These are phyloP conservation scores for Hypotaenidia philippensis DNA, from an alignment of 2,797 vertebrate species.

Conservation along the genomic window DNA sequence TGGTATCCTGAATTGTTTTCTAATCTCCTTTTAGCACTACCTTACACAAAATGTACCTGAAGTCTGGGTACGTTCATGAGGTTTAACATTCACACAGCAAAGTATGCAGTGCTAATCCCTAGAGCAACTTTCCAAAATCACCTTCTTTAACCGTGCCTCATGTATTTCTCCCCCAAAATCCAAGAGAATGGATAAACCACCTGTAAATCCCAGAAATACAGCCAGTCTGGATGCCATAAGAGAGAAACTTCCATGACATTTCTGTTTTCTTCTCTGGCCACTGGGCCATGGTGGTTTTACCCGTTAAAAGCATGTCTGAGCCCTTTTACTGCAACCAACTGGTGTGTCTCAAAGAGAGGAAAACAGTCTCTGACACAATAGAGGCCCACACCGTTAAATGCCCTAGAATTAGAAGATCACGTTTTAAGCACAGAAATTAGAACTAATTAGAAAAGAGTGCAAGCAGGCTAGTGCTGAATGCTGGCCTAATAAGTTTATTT, in stretches of 20 bases:
- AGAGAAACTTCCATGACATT: neutral
- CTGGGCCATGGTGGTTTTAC: accelerated
- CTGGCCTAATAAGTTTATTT: neutral
- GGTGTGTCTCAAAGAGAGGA: neutral
- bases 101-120: neutral
- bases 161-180: neutral
- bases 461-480: neutral
- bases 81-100: neutral
- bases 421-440: neutral
- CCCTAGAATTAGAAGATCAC: neutral
- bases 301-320: neutral
- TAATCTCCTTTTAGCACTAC: neutral
- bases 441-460: neutral
- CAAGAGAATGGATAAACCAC: neutral
- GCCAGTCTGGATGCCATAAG: neutral
- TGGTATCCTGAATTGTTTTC: neutral
- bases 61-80: neutral
- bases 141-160: neutral
- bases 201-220: neutral
- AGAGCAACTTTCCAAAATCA: neutral
- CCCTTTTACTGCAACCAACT: neutral
- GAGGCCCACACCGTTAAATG: neutral
- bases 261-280: neutral
- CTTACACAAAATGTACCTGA: neutral
- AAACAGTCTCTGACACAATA: neutral